A percentile compares a stretch with the other conserved stretches of the same genome.
Conservation (phyloP, 1,140 invertebrate species). For the Calycopis cecrops region DNA sequence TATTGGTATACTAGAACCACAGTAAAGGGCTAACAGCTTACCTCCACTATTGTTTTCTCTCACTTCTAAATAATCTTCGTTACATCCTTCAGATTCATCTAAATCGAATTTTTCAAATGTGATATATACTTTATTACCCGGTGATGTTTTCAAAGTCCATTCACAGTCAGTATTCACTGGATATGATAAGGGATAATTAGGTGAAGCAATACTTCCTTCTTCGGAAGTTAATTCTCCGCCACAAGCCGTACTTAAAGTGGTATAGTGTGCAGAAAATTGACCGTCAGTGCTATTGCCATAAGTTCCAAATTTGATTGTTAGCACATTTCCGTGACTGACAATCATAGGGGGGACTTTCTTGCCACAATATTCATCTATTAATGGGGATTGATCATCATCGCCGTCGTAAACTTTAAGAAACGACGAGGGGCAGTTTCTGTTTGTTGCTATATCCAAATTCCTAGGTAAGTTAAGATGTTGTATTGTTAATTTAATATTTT, state of each 20-base stretch:
- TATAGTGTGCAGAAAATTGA: conserved; percentile 79
- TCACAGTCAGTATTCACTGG: conserved; percentile 84
- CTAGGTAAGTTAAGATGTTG: conserved; percentile 72
- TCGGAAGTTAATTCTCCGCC: conserved; percentile 80
- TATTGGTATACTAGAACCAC: conserved; percentile 78
- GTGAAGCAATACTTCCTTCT: conserved; percentile 82
- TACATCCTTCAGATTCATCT: conserved; percentile 83
- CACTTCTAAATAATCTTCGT: conserved; percentile 90
- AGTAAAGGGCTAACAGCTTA: conserved; percentile 80
- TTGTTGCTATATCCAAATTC: conserved; percentile 28
- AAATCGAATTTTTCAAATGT: conserved; percentile 82
- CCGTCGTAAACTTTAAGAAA: conserved; percentile 81
- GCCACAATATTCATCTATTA: conserved; percentile 76
- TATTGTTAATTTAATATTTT: conserved; percentile 84
- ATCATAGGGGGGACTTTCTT: conserved; percentile 76
- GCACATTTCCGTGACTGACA: conserved; percentile 78
- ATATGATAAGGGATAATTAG: conserved; percentile 88
- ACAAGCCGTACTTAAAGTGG: conserved; percentile 78
- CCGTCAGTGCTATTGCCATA: conserved; percentile 40
- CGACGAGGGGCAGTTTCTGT: conserved; percentile 45
- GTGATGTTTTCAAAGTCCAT: conserved; percentile 81
- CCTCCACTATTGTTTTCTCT: conserved; percentile 80
- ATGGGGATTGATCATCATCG: conserved; percentile 73
- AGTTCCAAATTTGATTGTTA: conserved; percentile 76
- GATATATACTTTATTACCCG: conserved; percentile 80